Evolutionary conservation across 1,140 invertebrate species (phyloP).

Genomic region (Scaptomyza pallida): DNA sequence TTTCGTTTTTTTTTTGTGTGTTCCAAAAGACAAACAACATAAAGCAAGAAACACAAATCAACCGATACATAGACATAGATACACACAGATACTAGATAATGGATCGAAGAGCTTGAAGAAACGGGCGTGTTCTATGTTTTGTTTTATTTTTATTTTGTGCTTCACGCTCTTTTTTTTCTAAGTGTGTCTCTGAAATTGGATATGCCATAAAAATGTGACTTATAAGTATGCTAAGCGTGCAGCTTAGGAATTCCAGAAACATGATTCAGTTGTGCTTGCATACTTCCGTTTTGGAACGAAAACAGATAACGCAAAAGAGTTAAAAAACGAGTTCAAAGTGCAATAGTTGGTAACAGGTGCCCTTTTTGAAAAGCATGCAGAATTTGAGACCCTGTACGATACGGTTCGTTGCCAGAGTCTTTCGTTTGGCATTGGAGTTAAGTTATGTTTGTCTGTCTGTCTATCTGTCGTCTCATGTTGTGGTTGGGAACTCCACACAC

Average conservation of each 20-base stretch:
- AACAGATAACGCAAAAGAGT: too few relatives aligned
- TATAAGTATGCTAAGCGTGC: conserved; percentile 45
- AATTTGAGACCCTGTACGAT: conserved; percentile 2
- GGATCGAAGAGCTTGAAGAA: conserved; percentile 18
- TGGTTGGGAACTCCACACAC: conserved; percentile 21
- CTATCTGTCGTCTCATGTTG: conserved; percentile 57
- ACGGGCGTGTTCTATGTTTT: conserved; percentile 57
- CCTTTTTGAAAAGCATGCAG: background rate
- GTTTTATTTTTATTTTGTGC: conserved; percentile 32
- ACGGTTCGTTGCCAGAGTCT: conserved; percentile 68
- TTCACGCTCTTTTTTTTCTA: conserved; percentile 31
- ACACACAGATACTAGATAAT: conserved; percentile 28
- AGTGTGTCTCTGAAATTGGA: conserved; percentile 58
- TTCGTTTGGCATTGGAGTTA: conserved; percentile 47
- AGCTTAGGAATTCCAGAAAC: conserved; percentile 32
- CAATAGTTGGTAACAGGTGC: conserved; percentile 1
- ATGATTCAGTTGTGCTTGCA: conserved; percentile 53
- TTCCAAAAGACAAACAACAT: conserved; percentile 48
- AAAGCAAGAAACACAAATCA: conserved; percentile 18
- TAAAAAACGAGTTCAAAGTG: conserved; percentile 39
- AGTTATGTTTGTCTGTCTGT: conserved; percentile 3
- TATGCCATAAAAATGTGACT: conserved; percentile 69
- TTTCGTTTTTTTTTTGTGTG: conserved; percentile 58
- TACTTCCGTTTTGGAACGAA: conserved; percentile 32
- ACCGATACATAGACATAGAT: conserved; percentile 35